Conservation (phyloP, 2,113 vertebrate species). For the Acrocephalus arundinaceus region DNA sequence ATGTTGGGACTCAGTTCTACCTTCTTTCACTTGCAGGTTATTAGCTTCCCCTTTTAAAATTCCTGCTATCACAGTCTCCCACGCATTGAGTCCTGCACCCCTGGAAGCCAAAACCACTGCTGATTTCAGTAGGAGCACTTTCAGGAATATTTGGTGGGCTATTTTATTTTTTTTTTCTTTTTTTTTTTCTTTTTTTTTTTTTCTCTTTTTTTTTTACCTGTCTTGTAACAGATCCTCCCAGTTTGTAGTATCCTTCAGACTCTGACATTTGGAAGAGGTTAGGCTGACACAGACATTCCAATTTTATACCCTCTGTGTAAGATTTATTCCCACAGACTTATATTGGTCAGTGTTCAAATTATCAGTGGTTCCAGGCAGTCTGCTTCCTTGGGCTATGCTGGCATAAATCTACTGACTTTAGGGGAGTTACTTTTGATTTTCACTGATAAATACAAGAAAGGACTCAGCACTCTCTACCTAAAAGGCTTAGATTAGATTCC, state of each 20-base stretch:
- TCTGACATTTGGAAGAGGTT: slow-evolving; percentile 42
- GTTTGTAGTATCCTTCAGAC: not conserved
- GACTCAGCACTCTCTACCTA: slow-evolving; percentile 6
- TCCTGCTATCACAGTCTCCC: not conserved
- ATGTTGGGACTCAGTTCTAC: not conserved
- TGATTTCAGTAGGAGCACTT: not conserved
- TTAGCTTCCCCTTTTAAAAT: not conserved
- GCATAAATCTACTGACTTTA: slow-evolving; percentile 54
- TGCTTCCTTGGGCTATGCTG: slow-evolving; percentile 54
- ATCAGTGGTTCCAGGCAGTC: slow-evolving; percentile 65
- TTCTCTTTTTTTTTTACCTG: not conserved
- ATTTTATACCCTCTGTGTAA: slow-evolving; percentile 20
- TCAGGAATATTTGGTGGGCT: not conserved
- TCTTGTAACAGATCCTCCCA: not conserved
- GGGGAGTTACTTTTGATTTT: slow-evolving; percentile 52
- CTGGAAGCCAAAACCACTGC: not conserved
- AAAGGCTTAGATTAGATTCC: slow-evolving; percentile 39
- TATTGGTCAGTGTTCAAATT: slow-evolving; percentile 54
- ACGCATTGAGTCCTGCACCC: not conserved
- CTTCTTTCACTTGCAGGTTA: not conserved
- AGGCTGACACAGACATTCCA: slow-evolving; percentile 47
- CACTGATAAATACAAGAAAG: slow-evolving; percentile 38
- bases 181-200: not conserved
- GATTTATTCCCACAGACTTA: slow-evolving; percentile 58
- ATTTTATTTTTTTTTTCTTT: not conserved